phyloP scores from a whole-genome alignment of 2,797 vertebrate genomes.

The Gadopsis marmoratus region DNA sequence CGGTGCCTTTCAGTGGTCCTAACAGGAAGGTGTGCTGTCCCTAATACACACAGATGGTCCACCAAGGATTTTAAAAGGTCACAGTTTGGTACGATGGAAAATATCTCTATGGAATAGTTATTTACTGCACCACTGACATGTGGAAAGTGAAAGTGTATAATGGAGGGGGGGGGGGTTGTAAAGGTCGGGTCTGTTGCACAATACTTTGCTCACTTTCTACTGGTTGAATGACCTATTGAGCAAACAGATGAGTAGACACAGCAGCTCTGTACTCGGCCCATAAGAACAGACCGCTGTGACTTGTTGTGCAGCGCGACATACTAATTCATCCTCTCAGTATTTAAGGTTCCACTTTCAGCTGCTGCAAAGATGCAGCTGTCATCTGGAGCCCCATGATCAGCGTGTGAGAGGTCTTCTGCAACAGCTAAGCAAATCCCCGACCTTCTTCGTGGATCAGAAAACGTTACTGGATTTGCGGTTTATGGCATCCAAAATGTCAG shows the following conservation, averaged over 20 bases:
- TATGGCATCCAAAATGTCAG: slow-evolving; percentile 51
- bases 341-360: not conserved
- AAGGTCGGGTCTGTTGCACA: slow-evolving; percentile 41
- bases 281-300: slow-evolving; percentile 11
- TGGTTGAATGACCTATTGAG: slow-evolving; percentile 69
- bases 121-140: not conserved
- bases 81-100: not conserved
- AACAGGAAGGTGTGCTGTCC: too few species aligned
- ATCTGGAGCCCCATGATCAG: not conserved
- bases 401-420: not conserved
- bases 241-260: slow-evolving; percentile 40
- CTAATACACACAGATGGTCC: too few species aligned
- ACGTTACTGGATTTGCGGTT: not conserved
- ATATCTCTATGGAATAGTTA: not conserved
- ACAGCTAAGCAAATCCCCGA: too few species aligned
- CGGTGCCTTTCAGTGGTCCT: too few species aligned
- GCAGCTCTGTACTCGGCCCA: not conserved
- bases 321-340: not conserved
- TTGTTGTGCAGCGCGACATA: not conserved
- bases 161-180: not conserved
- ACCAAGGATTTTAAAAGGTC: not conserved
- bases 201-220: slow-evolving; percentile 21
- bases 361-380: not conserved
- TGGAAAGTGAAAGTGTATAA: slow-evolving; percentile 19
- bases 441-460: not conserved